phyloP scores from a whole-genome alignment of 23 tunicate species.

The Trididemnum nubilum region DNA sequence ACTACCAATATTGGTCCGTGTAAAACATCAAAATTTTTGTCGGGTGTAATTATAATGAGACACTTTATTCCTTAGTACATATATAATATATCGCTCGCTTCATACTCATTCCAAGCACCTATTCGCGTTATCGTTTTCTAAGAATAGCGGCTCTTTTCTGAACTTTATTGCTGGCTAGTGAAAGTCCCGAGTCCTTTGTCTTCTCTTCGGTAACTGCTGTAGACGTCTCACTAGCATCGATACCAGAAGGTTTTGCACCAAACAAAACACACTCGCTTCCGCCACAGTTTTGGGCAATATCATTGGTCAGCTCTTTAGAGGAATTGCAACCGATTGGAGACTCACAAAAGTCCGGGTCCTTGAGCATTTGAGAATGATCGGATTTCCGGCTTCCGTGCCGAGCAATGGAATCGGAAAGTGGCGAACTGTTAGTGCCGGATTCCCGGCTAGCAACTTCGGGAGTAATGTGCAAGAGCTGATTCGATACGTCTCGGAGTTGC shows the following conservation, averaged over 20 bases:
- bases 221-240: too few relatives aligned
- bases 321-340: too few relatives aligned
- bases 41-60: too few relatives aligned
- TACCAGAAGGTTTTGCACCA: too few relatives aligned
- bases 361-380: slow-evolving; percentile 1
- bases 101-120: too few relatives aligned
- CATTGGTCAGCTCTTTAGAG: too few relatives aligned
- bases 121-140: slow-evolving; percentile 5
- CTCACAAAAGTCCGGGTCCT: slow-evolving; percentile 35
- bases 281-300: too few relatives aligned
- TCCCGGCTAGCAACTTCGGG: not conserved
- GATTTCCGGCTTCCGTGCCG: slow-evolving; percentile 13
- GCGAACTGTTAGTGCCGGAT: not conserved
- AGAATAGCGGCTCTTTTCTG: slow-evolving; percentile 5
- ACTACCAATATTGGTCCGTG: too few relatives aligned
- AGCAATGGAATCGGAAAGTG: not conserved
- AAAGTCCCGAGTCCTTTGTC: not conserved
- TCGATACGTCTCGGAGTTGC: slow-evolving; percentile 12
- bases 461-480: not conserved
- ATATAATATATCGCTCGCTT: too few relatives aligned
- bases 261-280: too few relatives aligned
- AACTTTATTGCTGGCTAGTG: not conserved
- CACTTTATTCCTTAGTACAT: too few relatives aligned
- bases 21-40: too few relatives aligned
- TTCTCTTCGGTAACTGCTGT: not conserved